Conservation (phyloP, 2,888 invertebrate species). For the Cephus spinipes region DNA sequence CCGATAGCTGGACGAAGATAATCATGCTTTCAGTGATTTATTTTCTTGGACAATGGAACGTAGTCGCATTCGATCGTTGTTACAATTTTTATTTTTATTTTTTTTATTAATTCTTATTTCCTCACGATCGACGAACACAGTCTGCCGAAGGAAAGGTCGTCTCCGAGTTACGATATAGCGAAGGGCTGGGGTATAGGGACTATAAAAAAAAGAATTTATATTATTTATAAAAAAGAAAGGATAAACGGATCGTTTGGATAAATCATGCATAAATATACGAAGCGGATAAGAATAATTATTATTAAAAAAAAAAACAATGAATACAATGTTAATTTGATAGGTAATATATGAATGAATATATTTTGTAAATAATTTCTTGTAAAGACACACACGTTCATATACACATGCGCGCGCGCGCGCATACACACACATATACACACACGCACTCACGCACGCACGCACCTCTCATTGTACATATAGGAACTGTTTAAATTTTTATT, state of each 20-base stretch:
- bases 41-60: too few relatives aligned
- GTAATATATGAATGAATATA: constrained; percentile 65
- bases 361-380: constrained; percentile 66
- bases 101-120: too few relatives aligned
- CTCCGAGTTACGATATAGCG: constrained; percentile 41
- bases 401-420: background rate
- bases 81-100: too few relatives aligned
- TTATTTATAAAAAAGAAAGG: constrained; percentile 51
- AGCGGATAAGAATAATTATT: constrained; percentile 42
- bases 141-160: constrained; percentile 33
- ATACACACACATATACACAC: background rate
- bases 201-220: constrained; percentile 56
- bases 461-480: constrained; percentile 57
- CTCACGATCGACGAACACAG: too few relatives aligned
- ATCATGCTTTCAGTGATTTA: too few relatives aligned
- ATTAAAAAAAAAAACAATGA: constrained; percentile 42
- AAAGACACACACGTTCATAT: constrained; percentile 47
- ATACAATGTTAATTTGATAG: constrained; percentile 63
- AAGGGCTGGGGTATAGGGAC: constrained; percentile 48
- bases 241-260: constrained; percentile 44
- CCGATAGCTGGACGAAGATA: too few relatives aligned
- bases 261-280: constrained; percentile 54
- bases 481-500: constrained; percentile 62
- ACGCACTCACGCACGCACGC: constrained; percentile 13
- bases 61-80: too few relatives aligned